Base-by-base conservation (phyloP, 2,113 vertebrate genomes). In the Percopsis transmontana region DNA sequence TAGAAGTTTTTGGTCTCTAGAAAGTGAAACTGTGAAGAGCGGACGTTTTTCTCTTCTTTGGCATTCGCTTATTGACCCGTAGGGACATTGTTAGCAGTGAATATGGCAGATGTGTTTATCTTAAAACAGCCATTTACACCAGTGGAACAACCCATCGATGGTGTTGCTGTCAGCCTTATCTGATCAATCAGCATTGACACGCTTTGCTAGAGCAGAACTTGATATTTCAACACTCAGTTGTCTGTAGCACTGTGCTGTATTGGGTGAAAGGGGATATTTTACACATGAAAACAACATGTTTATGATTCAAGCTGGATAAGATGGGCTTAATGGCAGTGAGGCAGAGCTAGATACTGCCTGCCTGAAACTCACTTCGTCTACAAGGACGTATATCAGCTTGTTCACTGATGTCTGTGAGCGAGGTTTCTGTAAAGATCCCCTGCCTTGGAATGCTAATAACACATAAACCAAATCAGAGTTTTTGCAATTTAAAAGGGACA, bases 1-100 rank as follows among this genome's bases (percentile, higher is more conserved):
- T 55, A 85, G 82, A 91, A 85, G 72, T 86, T 89, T 84, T 59
- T 64, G 71, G 63, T 41, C 38, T 60, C 60, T 58, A 21, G 23
- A 18, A 47, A 79, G 72, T 39, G 70, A 59, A 48, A 62, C 62
- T 73, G 73, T 81, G 79, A 56, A 53, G 40, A 55, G 63, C 57
- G 23, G 8, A 18, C 64, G 4, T 56, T 39, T 19, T n/a, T 56
- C 38, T 23, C 27, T 39, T 3, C 15, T 13, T 16, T 16, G 24
- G 12, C 15, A 24, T 55, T 5, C 5, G 15, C 15, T 13, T 54
- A 56, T 51, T 74, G 73, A 66, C 84, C 63, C 20, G 48, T 55
- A 53, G 54, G 61, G 39, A 60, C 7, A 0, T 77, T 47, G 40
- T 70, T 63, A 55, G 5, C 74, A 20, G 2, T 63, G 76, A 83